phyloP scores from a whole-genome alignment of 1,140 invertebrate genomes.

The Pomacea maculata region DNA sequence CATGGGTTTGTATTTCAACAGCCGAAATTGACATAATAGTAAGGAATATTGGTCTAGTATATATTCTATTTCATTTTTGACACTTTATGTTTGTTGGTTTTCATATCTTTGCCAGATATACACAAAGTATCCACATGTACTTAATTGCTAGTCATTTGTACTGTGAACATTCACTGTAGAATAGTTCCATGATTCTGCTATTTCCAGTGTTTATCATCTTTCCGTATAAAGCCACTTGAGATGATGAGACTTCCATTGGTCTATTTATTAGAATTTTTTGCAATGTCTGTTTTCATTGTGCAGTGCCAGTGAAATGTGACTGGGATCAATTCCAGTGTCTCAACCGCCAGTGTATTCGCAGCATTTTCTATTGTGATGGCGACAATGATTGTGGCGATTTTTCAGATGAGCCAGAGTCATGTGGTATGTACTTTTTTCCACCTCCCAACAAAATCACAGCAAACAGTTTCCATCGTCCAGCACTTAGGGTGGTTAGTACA shows the following conservation, averaged over 20 bases:
- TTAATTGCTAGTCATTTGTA: not conserved
- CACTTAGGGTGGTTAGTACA: not conserved
- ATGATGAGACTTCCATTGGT: no score
- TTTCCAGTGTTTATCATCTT: no score
- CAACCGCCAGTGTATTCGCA: slow-evolving; percentile 64
- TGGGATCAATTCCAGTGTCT: slow-evolving; percentile 43
- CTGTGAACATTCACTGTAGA: not conserved
- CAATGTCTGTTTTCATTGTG: not conserved
- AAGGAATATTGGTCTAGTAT: no score
- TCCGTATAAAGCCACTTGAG: no score
- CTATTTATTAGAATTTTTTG: no score
- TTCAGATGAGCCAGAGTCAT: slow-evolving; percentile 43
- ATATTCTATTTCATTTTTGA: no score
- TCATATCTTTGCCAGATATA: not conserved
- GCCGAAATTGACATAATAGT: no score
- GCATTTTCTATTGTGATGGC: slow-evolving; percentile 66
- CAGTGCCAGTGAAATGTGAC: slow-evolving; percentile 31
- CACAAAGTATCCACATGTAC: not conserved
- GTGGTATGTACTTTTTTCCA: slow-evolving; percentile 34
- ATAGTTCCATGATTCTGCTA: not conserved
- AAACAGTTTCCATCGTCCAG: not conserved
- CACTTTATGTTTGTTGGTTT: not conserved
- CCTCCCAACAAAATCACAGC: no score
- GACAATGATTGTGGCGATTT: slow-evolving; percentile 50
- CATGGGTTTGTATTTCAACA: no score